Conservation (phyloP, 2,888 invertebrate species). For the Aspidiotus destructor region DNA sequence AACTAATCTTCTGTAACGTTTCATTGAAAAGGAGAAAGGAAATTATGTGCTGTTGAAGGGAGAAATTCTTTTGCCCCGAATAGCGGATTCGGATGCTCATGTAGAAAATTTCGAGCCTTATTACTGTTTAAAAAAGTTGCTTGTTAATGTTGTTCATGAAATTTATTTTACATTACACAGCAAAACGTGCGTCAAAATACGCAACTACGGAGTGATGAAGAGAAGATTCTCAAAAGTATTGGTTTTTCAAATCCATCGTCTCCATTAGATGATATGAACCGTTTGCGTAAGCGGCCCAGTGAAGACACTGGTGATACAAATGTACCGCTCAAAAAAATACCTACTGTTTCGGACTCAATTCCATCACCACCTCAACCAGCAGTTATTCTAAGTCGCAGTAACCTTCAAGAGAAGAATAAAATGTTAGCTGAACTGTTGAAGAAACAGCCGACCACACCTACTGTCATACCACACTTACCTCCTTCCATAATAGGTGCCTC, state of each 20-base stretch:
- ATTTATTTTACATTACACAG: conserved; percentile 1
- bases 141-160: background rate
- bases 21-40: too few species aligned
- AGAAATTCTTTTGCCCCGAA: too few species aligned
- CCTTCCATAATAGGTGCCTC: conserved; percentile 55
- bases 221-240: conserved; percentile 14
- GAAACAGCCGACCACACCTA: conserved; percentile 58
- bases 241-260: conserved; percentile 27
- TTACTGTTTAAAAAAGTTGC: background rate
- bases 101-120: too few species aligned
- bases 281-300: conserved; percentile 51
- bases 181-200: too few species aligned
- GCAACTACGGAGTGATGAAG: too few species aligned
- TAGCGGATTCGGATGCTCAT: too few species aligned
- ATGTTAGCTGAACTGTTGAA: conserved; percentile 75
- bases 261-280: conserved; percentile 41
- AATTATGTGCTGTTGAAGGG: too few species aligned
- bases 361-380: conserved; percentile 27
- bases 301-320: conserved; percentile 52
- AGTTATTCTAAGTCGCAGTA: conserved; percentile 44
- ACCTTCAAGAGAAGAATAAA: conserved; percentile 70
- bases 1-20: too few species aligned
- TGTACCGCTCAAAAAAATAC: conserved; percentile 44
- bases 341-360: conserved; percentile 33
- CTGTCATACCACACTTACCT: conserved; percentile 55